Conservation (phyloP, 2,888 invertebrate genomes). For the Sthenelais limicola region DNA sequence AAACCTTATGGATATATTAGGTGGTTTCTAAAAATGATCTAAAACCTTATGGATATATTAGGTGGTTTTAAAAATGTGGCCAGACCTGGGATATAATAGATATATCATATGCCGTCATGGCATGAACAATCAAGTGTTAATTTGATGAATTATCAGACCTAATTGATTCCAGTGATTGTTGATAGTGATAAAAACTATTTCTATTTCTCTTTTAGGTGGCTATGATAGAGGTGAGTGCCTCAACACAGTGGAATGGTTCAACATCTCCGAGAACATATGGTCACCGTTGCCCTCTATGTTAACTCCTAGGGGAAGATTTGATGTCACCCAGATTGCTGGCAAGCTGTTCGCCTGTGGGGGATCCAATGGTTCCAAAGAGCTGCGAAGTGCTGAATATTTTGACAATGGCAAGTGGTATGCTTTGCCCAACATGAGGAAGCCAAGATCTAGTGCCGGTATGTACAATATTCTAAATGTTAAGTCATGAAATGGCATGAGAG, state of each 20-base stretch:
- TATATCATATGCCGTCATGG: too few relatives aligned
- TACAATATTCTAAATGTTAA: too few relatives aligned
- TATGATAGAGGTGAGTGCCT: conserved; percentile 90
- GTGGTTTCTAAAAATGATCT: too few relatives aligned
- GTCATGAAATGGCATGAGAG: too few relatives aligned
- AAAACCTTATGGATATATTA: too few relatives aligned
- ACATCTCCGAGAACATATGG: conserved; percentile 82
- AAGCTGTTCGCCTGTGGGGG: conserved; percentile 84
- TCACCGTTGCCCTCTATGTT: conserved; percentile 80
- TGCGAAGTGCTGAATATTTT: conserved; percentile 81
- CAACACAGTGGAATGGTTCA: conserved; percentile 82
- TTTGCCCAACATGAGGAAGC: conserved; percentile 76
- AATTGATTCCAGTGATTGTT: background rate
- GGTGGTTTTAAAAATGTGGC: too few relatives aligned
- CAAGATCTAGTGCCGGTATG: conserved; percentile 80
- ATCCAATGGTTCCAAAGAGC: conserved; percentile 86
- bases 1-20: too few relatives aligned
- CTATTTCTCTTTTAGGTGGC: conserved; percentile 75
- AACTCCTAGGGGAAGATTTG: conserved; percentile 84
- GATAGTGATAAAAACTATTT: background rate
- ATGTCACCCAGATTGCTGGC: conserved; percentile 81
- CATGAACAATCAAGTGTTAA: too few relatives aligned
- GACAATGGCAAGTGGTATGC: conserved; percentile 74
- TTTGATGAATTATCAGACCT: too few relatives aligned
- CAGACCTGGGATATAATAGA: too few relatives aligned